A percentile compares a stretch with the other conserved stretches of the same genome.
phyloP scores from a whole-genome alignment of 1,140 invertebrate genomes.

The Lutraria rhynchaena region DNA sequence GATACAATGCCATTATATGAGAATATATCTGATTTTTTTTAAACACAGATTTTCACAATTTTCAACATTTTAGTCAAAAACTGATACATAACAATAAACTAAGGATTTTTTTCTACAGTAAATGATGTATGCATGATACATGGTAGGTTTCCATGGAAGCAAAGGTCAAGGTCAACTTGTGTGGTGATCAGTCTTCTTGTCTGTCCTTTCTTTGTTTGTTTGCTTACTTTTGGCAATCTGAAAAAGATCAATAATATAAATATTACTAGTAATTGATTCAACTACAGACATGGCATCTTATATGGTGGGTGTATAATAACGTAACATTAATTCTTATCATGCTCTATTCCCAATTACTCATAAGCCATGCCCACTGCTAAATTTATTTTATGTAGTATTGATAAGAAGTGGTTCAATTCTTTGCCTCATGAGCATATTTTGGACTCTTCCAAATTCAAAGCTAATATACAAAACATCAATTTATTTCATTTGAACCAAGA shows the following conservation, averaged over 20 bases:
- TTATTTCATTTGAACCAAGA: too few relatives aligned
- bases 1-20: too few relatives aligned
- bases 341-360: too few relatives aligned
- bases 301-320: background rate
- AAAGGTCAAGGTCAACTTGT: conserved; percentile 13
- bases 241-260: background rate
- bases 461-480: too few relatives aligned
- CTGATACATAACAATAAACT: background rate
- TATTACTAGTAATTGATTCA: background rate
- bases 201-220: conserved; percentile 2
- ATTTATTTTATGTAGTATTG: background rate
- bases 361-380: too few relatives aligned
- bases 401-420: background rate
- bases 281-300: background rate
- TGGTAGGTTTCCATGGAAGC: conserved; percentile 16
- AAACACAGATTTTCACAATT: background rate
- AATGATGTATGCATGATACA: conserved; percentile 1
- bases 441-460: too few relatives aligned
- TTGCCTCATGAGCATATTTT: background rate
- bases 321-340: background rate
- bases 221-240: conserved; percentile 34
- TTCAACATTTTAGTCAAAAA: background rate
- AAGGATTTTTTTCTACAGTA: background rate
- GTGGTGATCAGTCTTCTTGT: background rate
- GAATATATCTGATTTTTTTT: too few relatives aligned